Percentiles rank a stretch among this genome's conserved stretches.
These are phyloP conservation scores for Marronus borbonicus DNA, from an alignment of 2,888 invertebrate genomes.

Conservation along the genomic window DNA sequence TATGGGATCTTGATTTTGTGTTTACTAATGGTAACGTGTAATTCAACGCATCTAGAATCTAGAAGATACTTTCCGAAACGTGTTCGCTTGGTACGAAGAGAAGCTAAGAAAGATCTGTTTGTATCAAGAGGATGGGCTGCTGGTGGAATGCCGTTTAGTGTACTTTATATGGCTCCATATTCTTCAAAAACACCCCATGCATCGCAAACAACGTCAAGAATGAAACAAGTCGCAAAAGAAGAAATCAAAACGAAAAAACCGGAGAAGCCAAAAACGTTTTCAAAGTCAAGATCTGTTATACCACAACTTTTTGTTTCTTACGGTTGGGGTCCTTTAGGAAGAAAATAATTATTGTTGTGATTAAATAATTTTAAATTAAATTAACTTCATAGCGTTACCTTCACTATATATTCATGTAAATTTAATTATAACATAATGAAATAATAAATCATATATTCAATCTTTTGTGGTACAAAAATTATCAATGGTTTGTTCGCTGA, in stretches of 20 bases:
- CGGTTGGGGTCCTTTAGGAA: constrained; percentile 73
- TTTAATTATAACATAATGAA: not conserved
- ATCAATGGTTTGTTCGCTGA: too few species aligned
- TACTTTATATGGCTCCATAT: constrained; percentile 70
- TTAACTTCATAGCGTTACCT: not conserved
- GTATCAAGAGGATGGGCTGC: constrained; percentile 73
- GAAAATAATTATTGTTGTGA: constrained; percentile 58
- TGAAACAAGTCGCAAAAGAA: constrained; percentile 42
- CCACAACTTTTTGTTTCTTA: constrained; percentile 73
- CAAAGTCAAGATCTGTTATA: constrained; percentile 65
- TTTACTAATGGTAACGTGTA: not conserved
- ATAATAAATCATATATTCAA: constrained; percentile 6
- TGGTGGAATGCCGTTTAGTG: constrained; percentile 72
- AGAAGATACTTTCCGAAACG: not conserved
- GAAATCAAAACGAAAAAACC: constrained; percentile 31
- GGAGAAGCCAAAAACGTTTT: constrained; percentile 15
- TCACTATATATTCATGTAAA: not conserved
- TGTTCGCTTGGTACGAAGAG: constrained; percentile 1
- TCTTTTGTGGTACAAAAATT: constrained; percentile 15
- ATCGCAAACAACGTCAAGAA: constrained; percentile 10
- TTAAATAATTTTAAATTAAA: not conserved
- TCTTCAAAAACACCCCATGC: constrained; percentile 53
- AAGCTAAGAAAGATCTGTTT: constrained; percentile 68
- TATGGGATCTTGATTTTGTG: not conserved
- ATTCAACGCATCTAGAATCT: not conserved